These are phyloP conservation scores for Acanthis flammea DNA, from an alignment of 2,797 vertebrate species.

Conservation along the genomic window DNA sequence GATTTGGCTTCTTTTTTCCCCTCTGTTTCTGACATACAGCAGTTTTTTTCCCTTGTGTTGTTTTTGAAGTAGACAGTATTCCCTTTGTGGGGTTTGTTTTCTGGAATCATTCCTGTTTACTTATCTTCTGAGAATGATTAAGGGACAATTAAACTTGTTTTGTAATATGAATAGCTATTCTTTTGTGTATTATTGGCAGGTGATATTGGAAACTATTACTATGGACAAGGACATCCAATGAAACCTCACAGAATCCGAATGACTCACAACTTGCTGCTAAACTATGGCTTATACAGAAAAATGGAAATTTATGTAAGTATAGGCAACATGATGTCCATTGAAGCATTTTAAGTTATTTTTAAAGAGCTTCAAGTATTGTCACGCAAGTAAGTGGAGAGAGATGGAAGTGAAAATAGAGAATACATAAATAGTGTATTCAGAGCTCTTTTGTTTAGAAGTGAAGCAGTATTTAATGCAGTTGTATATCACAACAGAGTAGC, in stretches of 20 bases:
- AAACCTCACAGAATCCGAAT: conserved; percentile 95
- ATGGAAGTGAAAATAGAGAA: background rate
- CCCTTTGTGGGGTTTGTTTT: background rate
- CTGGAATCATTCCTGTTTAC: background rate
- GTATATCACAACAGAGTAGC: background rate
- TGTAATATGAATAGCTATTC: background rate
- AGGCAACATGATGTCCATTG: background rate
- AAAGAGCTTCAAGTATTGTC: background rate
- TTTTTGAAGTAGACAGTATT: background rate
- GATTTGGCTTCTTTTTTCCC: background rate
- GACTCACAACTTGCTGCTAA: conserved; percentile 95
- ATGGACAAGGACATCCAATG: conserved; percentile 94
- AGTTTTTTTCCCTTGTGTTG: background rate
- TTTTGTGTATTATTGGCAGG: conserved; percentile 75
- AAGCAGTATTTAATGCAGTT: background rate
- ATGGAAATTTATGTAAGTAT: conserved; percentile 95
- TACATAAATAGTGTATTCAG: background rate
- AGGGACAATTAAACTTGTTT: background rate
- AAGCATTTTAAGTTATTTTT: background rate
- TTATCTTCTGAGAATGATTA: background rate
- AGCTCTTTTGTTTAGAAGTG: background rate
- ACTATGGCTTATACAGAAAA: conserved; percentile 96
- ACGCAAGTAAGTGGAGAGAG: background rate
- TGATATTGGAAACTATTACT: conserved; percentile 93
- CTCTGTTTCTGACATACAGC: background rate